Percentiles rank a stretch among this genome's conserved stretches.
phyloP scores from a whole-genome alignment of 2,113 vertebrate species.

The Galemys pyrenaicus region DNA sequence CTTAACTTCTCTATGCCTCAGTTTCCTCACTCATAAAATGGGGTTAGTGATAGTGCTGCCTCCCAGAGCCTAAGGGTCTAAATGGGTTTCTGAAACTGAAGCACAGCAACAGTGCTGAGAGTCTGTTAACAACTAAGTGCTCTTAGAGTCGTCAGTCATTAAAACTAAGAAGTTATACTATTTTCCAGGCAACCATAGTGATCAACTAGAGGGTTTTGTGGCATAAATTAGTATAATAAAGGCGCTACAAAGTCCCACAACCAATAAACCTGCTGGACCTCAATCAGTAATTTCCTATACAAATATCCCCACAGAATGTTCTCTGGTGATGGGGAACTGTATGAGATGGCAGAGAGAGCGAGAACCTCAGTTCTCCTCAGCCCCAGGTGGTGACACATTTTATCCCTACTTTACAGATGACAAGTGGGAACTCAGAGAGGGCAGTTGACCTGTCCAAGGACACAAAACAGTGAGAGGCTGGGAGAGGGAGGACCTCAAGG shows the following conservation, averaged over 20 bases:
- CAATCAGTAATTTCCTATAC: background rate
- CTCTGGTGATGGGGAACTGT: background rate
- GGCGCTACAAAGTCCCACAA: background rate
- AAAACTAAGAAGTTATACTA: background rate
- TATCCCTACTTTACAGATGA: background rate
- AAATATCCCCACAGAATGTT: background rate
- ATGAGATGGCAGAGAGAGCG: background rate
- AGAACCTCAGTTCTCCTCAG: background rate
- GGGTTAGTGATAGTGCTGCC: background rate
- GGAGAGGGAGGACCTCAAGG: background rate
- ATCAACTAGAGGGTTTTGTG: background rate
- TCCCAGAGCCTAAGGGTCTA: background rate
- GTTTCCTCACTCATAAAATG: background rate
- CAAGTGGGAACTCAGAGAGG: background rate
- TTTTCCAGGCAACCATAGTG: background rate
- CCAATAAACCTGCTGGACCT: background rate
- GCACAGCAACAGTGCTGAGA: background rate
- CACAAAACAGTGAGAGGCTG: background rate
- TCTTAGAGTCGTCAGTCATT: background rate
- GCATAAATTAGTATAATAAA: background rate
- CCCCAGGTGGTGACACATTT: fast-evolving
- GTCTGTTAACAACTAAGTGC: background rate
- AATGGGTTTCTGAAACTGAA: background rate
- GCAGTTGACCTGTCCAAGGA: background rate
- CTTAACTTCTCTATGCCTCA: background rate